phyloP scores from a whole-genome alignment of 1,140 invertebrate genomes.

The Calephelis nemesis region DNA sequence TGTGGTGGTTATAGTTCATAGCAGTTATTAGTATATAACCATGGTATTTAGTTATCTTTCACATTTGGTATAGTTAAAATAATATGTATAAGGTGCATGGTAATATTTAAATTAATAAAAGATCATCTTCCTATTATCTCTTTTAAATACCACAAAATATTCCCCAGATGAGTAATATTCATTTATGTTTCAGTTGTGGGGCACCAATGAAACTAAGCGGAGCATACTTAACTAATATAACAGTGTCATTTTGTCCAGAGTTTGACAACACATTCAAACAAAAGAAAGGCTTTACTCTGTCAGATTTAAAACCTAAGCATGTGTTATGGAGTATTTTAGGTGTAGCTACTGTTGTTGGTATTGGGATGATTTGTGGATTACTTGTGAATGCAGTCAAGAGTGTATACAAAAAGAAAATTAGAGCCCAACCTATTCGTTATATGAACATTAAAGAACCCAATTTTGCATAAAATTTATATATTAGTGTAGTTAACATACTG shows the following conservation, averaged over 20 bases:
- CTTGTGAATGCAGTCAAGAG: slow-evolving; percentile 55
- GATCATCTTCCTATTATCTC: too few relatives aligned
- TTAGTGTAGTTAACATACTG: slow-evolving; percentile 15
- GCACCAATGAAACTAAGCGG: slow-evolving; percentile 67
- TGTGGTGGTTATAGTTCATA: too few relatives aligned
- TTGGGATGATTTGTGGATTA: slow-evolving; percentile 62
- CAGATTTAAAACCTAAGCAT: slow-evolving; percentile 62
- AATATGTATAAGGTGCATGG: too few relatives aligned
- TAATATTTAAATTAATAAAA: too few relatives aligned
- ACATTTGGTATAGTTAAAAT: too few relatives aligned
- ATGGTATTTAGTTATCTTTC: too few relatives aligned
- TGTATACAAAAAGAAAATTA: slow-evolving; percentile 55
- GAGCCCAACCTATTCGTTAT: slow-evolving; percentile 58
- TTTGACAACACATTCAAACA: slow-evolving; percentile 53
- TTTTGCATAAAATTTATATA: slow-evolving; percentile 48
- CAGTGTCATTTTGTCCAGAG: slow-evolving; percentile 55
- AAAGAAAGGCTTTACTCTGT: slow-evolving; percentile 50
- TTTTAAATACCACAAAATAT: too few relatives aligned
- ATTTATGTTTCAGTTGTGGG: slow-evolving; percentile 63
- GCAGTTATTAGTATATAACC: too few relatives aligned
- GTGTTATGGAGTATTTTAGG: slow-evolving; percentile 66
- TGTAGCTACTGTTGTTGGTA: slow-evolving; percentile 52
- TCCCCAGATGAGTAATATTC: background rate
- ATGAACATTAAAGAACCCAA: slow-evolving; percentile 61
- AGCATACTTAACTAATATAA: slow-evolving; percentile 63